Evolutionary conservation across 2,113 vertebrate genomes (phyloP), one percentile per base, ranked within the genome.

Genomic region (Stomatorhinus ivindoensis): DNA sequence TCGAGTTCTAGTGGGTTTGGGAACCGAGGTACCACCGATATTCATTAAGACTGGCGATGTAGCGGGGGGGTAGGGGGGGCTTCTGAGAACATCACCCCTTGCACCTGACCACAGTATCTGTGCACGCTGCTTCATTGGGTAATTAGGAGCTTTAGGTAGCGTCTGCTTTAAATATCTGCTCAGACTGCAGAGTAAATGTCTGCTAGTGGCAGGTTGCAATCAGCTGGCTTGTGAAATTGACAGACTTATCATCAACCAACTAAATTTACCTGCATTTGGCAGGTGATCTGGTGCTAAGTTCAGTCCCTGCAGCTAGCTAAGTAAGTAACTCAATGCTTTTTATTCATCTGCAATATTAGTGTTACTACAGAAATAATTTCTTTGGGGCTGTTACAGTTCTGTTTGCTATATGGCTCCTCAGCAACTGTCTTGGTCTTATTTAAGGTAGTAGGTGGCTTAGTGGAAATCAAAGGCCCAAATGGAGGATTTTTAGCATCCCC

Each of bases 241-340:
- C 73, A 35, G 31, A 80, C 35, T 80, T 80, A 80, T 80, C 73
- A 80, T 80, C 73, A 35, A 42, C 73, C 73, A 80, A 80, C 73
- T 80, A 80, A 80, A 80, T 80, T 80, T 84, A 84, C 82, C 44
- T 84, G 82, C 21, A 47, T 84, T 46, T 84, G 82, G 42, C 82
- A 84, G 42, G 82, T 84, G 82, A 46, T 46, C 44, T 84, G 82
- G 44, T 46, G 82, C 42, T 47, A 84, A 47, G 42, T 46, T 84
- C 82, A 84, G 44, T 46, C 24, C 82, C 82, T 47, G 82, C 44
- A 84, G 24, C 39, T 84, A 46, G 39, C 44, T 47, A 44, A 84
- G 44, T 84, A 44, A 84, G 44, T 84, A 84, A 84, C 82, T 84
- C 44, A 4, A 21, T 84, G 44, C 82, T 47, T 44, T 84, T 84